Conservation (phyloP, 2,888 invertebrate genomes). For the Lithosia quadra region DNA sequence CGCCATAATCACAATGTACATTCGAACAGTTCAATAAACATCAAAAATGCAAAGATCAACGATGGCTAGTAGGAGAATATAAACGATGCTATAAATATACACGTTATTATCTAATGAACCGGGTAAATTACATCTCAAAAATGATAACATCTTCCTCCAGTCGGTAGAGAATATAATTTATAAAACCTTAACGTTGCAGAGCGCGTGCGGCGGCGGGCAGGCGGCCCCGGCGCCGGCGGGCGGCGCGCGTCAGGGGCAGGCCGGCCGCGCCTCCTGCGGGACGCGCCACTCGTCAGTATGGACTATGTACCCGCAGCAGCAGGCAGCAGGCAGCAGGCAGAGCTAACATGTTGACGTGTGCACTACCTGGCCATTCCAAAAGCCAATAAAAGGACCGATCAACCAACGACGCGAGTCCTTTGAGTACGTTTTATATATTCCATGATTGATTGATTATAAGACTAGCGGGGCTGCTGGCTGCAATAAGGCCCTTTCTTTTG, state of each 20-base stretch:
- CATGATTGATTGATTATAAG: too few species aligned
- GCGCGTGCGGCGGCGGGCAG: conserved; percentile 39
- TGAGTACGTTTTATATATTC: too few species aligned
- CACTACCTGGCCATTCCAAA: too few species aligned
- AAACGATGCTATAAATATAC: conserved; percentile 80
- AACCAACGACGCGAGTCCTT: too few species aligned
- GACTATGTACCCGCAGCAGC: too few species aligned
- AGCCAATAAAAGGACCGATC: too few species aligned
- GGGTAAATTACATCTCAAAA: conserved; percentile 85
- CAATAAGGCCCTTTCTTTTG: too few species aligned
- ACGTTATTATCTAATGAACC: conserved; percentile 70
- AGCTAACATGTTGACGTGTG: too few species aligned
- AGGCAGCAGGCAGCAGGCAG: too few species aligned
- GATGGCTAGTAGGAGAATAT: conserved; percentile 79
- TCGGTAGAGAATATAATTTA: conserved; percentile 77
- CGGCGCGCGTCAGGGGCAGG: conserved; percentile 50
- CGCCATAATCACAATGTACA: conserved; percentile 59
- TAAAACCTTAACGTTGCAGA: conserved; percentile 67
- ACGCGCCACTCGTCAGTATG: too few species aligned
- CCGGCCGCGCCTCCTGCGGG: conserved; percentile 45
- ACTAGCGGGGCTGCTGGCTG: too few species aligned
- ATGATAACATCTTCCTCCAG: conserved; percentile 78
- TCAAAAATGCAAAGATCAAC: conserved; percentile 81
- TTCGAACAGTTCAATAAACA: conserved; percentile 78
- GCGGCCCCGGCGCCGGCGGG: conserved; percentile 28